These are phyloP conservation scores for Drosophila persimilis DNA, from an alignment of 1,140 invertebrate species.

Conservation along the genomic window DNA sequence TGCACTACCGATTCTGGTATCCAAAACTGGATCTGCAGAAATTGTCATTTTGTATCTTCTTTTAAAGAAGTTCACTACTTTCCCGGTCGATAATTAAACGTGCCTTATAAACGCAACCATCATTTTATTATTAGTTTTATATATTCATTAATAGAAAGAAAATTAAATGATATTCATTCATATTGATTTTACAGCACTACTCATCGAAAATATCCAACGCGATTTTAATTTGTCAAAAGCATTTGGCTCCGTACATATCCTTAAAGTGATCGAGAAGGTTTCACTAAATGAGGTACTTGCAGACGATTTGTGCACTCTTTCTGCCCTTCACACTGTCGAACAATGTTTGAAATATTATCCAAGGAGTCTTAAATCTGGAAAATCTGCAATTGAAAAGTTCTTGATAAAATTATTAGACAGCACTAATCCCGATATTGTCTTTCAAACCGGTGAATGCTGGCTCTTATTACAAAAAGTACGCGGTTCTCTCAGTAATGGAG, in stretches of 20 bases:
- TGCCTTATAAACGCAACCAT: no score
- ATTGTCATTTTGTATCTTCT: no score
- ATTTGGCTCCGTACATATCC: slow-evolving; percentile 29
- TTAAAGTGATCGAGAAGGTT: slow-evolving; percentile 36
- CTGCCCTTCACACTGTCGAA: slow-evolving; percentile 28
- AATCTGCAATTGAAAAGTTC: slow-evolving; percentile 4
- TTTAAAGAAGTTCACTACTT: no score
- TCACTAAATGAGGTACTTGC: background rate
- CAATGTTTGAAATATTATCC: slow-evolving; percentile 52
- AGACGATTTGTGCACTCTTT: slow-evolving; percentile 2
- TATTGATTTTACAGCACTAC: slow-evolving; percentile 32
- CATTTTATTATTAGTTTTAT: no score
- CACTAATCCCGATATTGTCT: slow-evolving; percentile 28
- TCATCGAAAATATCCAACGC: slow-evolving; percentile 28
- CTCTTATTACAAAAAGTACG: slow-evolving; percentile 47
- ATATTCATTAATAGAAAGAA: no score
- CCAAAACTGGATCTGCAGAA: no score
- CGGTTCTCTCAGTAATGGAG: slow-evolving; percentile 1
- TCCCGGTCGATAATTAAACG: no score
- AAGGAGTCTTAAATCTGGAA: slow-evolving; percentile 36
- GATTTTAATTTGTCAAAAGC: slow-evolving; percentile 33
- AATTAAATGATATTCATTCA: no score
- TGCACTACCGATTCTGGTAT: no score
- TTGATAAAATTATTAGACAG: slow-evolving; percentile 37
- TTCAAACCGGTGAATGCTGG: slow-evolving; percentile 50